Conservation (phyloP, 2,888 invertebrate species). For the Amphipyra berbera region DNA sequence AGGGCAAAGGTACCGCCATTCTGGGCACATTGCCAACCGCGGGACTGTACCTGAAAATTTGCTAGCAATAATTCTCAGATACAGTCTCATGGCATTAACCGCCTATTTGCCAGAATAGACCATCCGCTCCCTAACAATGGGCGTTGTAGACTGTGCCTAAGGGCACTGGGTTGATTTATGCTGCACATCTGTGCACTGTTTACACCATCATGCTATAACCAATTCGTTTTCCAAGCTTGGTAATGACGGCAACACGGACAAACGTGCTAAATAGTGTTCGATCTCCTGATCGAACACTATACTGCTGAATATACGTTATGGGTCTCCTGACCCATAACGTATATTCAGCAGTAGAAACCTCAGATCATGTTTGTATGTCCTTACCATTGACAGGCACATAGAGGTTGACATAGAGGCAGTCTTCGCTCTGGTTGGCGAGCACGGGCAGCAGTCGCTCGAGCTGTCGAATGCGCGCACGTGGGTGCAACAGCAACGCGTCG, state of each 20-base stretch:
- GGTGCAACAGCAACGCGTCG: slow-evolving; percentile 93
- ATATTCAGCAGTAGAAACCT: too few species aligned
- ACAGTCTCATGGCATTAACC: slow-evolving; percentile 30
- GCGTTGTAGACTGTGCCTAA: background rate
- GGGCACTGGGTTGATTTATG: too few species aligned
- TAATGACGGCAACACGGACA: too few species aligned
- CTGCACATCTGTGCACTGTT: too few species aligned
- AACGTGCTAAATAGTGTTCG: too few species aligned
- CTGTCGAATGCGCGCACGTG: slow-evolving; percentile 95
- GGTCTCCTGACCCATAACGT: too few species aligned
- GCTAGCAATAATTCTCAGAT: slow-evolving; percentile 27
- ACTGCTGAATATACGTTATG: too few species aligned
- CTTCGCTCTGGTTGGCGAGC: slow-evolving; percentile 98
- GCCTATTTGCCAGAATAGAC: slow-evolving; percentile 4
- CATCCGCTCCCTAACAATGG: background rate
- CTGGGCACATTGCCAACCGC: slow-evolving; percentile 37
- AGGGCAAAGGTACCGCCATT: slow-evolving; percentile 41
- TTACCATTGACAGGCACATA: slow-evolving; percentile 95
- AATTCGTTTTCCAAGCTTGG: too few species aligned
- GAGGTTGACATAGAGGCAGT: slow-evolving; percentile 99
- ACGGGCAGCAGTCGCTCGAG: slow-evolving; percentile 95
- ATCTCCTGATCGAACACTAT: too few species aligned
- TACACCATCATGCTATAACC: too few species aligned
- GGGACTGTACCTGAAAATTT: slow-evolving; percentile 30
- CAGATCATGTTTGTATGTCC: slow-evolving; percentile 17